A percentile compares a stretch with the other conserved stretches of the same genome.
Conservation (phyloP, 2,797 vertebrate genomes). For the Mormyrops boulengeri region DNA sequence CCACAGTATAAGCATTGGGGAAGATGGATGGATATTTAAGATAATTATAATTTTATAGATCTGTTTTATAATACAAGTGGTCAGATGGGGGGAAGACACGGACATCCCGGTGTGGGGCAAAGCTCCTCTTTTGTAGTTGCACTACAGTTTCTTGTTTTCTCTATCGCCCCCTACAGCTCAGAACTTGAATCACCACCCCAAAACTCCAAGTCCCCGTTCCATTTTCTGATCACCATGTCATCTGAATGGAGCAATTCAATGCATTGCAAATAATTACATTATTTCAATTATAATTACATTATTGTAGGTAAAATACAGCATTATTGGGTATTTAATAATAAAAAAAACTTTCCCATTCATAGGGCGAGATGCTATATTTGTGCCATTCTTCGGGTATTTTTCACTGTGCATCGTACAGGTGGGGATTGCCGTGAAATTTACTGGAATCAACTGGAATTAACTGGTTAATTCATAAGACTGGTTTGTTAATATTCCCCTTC, state of each 20-base stretch:
- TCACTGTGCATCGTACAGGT: neutral
- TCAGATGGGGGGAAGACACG: neutral
- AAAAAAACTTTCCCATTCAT: neutral
- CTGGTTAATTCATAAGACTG: neutral
- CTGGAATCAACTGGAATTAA: neutral
- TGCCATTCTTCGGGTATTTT: neutral
- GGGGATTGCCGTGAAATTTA: neutral
- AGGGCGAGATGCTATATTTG: neutral
- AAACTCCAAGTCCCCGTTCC: neutral
- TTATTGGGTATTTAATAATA: neutral
- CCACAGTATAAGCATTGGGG: neutral
- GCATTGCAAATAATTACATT: neutral
- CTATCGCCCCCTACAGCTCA: neutral
- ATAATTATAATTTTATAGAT: neutral
- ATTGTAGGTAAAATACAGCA: neutral
- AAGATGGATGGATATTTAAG: neutral
- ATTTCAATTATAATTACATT: neutral
- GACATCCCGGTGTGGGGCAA: neutral
- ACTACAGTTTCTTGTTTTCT: neutral
- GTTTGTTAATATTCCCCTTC: neutral
- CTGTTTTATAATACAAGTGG: neutral
- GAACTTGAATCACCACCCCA: neutral
- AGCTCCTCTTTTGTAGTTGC: neutral
- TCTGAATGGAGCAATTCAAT: neutral
- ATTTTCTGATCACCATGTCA: neutral